phyloP scores from a whole-genome alignment of 2,797 vertebrate genomes.

The Leucoraja ocellata region DNA sequence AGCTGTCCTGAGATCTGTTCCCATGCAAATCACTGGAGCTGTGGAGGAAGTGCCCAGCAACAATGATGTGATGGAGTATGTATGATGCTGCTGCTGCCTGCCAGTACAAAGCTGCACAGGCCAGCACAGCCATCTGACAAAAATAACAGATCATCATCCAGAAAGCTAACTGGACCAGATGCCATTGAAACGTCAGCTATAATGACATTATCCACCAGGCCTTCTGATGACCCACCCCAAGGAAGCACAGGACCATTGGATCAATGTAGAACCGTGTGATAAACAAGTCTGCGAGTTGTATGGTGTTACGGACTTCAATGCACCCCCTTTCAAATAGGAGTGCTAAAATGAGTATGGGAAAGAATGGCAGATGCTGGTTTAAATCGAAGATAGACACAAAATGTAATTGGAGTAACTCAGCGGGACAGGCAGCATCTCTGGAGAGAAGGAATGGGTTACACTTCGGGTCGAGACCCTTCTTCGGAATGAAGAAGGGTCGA shows the following conservation, averaged over 20 bases:
- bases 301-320: not conserved
- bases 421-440: too few relatives aligned
- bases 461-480: too few relatives aligned
- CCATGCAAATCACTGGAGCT: not conserved
- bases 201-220: not conserved
- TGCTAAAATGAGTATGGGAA: too few relatives aligned
- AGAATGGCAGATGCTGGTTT: too few relatives aligned
- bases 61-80: not conserved
- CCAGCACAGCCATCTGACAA: too few relatives aligned
- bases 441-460: too few relatives aligned
- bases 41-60: not conserved
- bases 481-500: too few relatives aligned
- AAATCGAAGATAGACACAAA: too few relatives aligned
- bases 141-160: not conserved
- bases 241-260: not conserved
- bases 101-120: not conserved
- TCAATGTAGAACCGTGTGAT: not conserved
- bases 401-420: too few relatives aligned
- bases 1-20: not conserved
- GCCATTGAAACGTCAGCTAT: not conserved
- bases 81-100: not conserved
- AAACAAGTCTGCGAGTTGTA: not conserved
- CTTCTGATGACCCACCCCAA: not conserved
- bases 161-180: not conserved
- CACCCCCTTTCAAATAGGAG: not conserved